A percentile compares a stretch with the other conserved stretches of the same genome.
These are phyloP conservation scores for Eudyptes chrysolophus DNA, from an alignment of 2,113 vertebrate species.

Conservation along the genomic window DNA sequence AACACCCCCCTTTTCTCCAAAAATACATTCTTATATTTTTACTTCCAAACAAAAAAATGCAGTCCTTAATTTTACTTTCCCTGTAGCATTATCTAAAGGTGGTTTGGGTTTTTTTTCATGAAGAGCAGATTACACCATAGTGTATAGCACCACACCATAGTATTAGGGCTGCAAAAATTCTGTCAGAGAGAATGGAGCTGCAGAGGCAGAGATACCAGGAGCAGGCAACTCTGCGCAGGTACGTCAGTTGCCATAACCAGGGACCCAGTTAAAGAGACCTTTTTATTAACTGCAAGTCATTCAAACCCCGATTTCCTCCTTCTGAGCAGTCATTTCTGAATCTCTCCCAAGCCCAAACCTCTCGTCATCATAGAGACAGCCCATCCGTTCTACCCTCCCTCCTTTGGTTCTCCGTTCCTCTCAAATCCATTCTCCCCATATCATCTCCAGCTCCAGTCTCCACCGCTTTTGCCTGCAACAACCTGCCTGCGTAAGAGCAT, in stretches of 20 bases:
- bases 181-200: neutral
- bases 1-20: neutral
- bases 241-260: neutral
- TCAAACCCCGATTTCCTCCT: accelerated
- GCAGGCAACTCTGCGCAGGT: neutral
- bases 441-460: neutral
- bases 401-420: neutral
- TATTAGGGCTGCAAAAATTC: neutral
- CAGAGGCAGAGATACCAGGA: neutral
- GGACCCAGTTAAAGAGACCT: neutral
- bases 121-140: neutral
- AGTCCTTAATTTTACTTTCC: neutral
- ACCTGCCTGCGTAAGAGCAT: neutral
- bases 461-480: neutral
- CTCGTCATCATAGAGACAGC: neutral
- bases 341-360: neutral
- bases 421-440: neutral
- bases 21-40: neutral
- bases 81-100: neutral
- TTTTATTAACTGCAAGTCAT: neutral
- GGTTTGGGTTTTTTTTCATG: accelerated
- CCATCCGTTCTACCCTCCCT: neutral
- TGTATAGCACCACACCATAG: accelerated
- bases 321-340: neutral
- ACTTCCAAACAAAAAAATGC: neutral